phyloP scores from a whole-genome alignment of 2,888 invertebrate species.

The Alloplasta piceator region DNA sequence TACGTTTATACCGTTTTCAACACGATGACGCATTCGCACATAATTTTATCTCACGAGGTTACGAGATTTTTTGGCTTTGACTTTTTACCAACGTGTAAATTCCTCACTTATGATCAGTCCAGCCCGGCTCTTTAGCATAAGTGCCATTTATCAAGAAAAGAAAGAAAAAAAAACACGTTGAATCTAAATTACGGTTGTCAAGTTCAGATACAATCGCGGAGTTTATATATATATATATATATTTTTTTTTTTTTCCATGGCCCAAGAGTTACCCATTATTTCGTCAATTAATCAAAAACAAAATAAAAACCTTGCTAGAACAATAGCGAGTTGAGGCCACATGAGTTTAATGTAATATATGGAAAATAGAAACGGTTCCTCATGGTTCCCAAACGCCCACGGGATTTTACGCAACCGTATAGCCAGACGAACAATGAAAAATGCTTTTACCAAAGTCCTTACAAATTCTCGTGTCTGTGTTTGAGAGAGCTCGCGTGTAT shows the following conservation, averaged over 20 bases:
- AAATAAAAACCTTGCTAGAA: background rate
- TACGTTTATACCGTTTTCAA: background rate
- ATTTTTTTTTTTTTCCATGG: too few species aligned
- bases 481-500: conserved; percentile 6
- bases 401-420: conserved; percentile 41
- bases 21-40: conserved; percentile 21
- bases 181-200: background rate
- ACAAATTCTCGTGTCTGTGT: conserved; percentile 2
- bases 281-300: background rate
- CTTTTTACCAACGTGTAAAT: conserved; percentile 18
- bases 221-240: too few species aligned
- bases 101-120: conserved; percentile 7
- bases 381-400: conserved; percentile 30
- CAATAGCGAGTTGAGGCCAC: background rate
- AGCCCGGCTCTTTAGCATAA: conserved; percentile 19
- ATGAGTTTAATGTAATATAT: conserved; percentile 6
- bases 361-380: conserved; percentile 29
- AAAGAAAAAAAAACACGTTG: background rate
- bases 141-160: conserved; percentile 2
- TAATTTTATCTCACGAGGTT: background rate
- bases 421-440: conserved; percentile 25
- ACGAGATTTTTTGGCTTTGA: background rate
- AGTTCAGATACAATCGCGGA: background rate
- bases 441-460: conserved; percentile 26
- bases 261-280: too few species aligned